Base-by-base conservation (phyloP, 2,888 invertebrate genomes). In the Xestia xanthographa region DNA sequence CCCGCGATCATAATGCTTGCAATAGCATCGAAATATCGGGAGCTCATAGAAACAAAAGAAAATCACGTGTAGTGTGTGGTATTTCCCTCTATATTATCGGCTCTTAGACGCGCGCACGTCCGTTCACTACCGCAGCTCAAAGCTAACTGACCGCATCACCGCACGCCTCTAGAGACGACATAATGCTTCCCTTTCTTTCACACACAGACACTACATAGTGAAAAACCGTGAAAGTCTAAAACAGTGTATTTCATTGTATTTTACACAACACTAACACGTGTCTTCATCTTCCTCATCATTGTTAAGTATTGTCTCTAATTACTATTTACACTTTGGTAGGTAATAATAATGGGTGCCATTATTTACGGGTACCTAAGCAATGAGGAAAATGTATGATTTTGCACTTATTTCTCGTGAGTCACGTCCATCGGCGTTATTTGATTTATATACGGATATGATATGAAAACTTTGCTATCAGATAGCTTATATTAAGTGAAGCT, bases 401-500 rank as follows among this genome's bases (percentile, higher is more conserved):
- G 29, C 38, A 63, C 38, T 71, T 63, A 56, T 34, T 65, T 11
- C 48, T 41, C 2, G 65, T 80, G 80, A 74, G 22, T 79, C 66
- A 79, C 48, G 6, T 5, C 12, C 45, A 67, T 63, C 45, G 34
- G 41, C n/a, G 63, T 63, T 80, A 75, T 80, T 79, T 66, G 58
- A 65, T 50, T 68, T 60, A 43, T 48, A 66, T 17, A 63, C 63
- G 34, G n/a, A 41, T 41, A 41, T 17, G 26, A 43, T 67, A 67
- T 58, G 58, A 34, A 72, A 79, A 48, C 56, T 41, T 80, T 34
- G 41, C 11, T 75, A 75, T 80, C 80, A 26, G 75, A 80, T 80
- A 75, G 62, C 56, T 41, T 34, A 14, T 66, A 60, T 26, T 48
- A 72, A 53, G 45, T 48, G 60, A 48, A n/a, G 26, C 22, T 63